These are phyloP conservation scores for Pterobdella sp. DNA, from an alignment of 2,888 invertebrate species.

Conservation along the genomic window DNA sequence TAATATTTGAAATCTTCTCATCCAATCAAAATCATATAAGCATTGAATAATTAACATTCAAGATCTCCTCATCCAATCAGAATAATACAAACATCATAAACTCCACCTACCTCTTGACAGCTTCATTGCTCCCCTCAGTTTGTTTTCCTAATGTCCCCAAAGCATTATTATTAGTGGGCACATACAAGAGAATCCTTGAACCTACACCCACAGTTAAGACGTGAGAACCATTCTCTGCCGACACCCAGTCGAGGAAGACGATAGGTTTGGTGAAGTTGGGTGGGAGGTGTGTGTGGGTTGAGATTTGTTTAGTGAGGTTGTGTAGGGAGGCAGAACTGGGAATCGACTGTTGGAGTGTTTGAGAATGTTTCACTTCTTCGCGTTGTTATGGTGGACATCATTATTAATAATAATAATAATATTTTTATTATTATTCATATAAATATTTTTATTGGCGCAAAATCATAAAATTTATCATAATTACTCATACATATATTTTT, in stretches of 20 bases:
- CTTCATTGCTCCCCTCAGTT: neutral
- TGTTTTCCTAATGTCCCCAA: constrained; percentile 49
- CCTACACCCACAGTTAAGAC: constrained; percentile 89
- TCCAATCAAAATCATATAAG: too few species aligned
- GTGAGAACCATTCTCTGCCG: constrained; percentile 96
- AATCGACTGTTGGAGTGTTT: constrained; percentile 37
- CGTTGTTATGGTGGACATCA: too few species aligned
- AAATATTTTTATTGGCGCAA: too few species aligned
- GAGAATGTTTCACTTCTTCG: too few species aligned
- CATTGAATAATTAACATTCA: too few species aligned
- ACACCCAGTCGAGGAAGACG: constrained; percentile 96
- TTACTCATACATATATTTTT: too few species aligned
- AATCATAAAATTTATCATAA: too few species aligned
- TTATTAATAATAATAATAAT: too few species aligned
- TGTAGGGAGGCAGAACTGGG: constrained; percentile 48
- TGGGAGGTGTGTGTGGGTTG: constrained; percentile 34
- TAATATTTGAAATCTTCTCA: neutral
- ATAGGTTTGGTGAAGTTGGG: constrained; percentile 53
- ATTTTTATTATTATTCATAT: too few species aligned
- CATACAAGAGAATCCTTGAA: constrained; percentile 39
- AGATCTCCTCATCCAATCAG: neutral
- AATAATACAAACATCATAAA: neutral
- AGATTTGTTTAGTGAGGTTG: constrained; percentile 36
- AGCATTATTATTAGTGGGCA: constrained; percentile 62
- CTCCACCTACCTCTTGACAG: neutral